These are phyloP conservation scores for Amphiprion ocellaris DNA, from an alignment of 2,113 vertebrate species.

Conservation along the genomic window DNA sequence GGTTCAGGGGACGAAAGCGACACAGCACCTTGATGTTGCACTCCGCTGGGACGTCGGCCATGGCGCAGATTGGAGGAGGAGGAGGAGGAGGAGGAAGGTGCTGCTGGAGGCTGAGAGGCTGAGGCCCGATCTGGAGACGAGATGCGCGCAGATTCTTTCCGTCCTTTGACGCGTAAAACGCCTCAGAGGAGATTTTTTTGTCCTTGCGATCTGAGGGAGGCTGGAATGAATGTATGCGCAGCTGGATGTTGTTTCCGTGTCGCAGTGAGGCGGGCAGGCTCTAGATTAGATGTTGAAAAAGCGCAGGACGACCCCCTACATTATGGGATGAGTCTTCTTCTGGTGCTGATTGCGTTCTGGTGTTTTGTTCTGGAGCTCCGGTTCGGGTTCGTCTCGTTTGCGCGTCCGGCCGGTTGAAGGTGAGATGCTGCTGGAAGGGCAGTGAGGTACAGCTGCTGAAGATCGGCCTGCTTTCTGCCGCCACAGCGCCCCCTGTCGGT, in stretches of 20 bases:
- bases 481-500: conserved; percentile 61
- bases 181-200: background rate
- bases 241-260: conserved; percentile 60
- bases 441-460: conserved; percentile 66
- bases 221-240: conserved; percentile 44
- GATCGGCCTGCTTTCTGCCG: conserved; percentile 15
- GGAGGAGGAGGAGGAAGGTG: conserved; percentile 50
- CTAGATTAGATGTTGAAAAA: conserved; percentile 53
- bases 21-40: conserved; percentile 93
- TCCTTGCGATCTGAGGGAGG: background rate
- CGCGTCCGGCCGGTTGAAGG: conserved; percentile 75
- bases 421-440: conserved; percentile 80
- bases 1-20: conserved; percentile 91
- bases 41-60: conserved; percentile 88
- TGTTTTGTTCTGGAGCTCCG: conserved; percentile 9
- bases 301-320: conserved; percentile 65
- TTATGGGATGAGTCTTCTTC: conserved; percentile 47
- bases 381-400: conserved; percentile 1
- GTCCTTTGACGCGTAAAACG: conserved; percentile 13
- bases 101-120: conserved; percentile 50
- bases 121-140: conserved; percentile 18
- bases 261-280: conserved; percentile 70
- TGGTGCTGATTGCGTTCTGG: background rate
- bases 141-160: background rate
- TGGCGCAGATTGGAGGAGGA: conserved; percentile 77